These are phyloP conservation scores for Numenius phaeopus DNA, from an alignment of 2,797 vertebrate genomes.

Conservation along the genomic window DNA sequence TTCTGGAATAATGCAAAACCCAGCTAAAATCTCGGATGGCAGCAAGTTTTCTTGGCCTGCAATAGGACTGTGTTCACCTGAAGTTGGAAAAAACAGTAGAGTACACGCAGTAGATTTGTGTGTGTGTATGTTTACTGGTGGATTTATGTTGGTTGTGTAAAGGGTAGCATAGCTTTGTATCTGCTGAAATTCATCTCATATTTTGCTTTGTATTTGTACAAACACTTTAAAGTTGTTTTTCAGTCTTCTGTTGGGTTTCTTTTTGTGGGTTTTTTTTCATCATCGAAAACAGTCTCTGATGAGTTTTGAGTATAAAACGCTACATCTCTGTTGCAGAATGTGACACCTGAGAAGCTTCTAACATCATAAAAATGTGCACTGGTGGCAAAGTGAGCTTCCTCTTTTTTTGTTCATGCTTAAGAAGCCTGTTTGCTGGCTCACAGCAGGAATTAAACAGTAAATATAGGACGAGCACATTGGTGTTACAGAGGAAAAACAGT, in stretches of 20 bases:
- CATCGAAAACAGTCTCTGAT: rapidly evolving
- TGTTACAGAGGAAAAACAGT: background rate
- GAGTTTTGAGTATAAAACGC: background rate
- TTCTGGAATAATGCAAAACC: background rate
- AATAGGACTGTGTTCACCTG: background rate
- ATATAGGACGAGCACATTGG: rapidly evolving
- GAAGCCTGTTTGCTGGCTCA: background rate
- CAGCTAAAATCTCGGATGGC: background rate
- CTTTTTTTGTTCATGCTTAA: background rate
- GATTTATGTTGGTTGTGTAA: background rate
- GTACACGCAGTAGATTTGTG: background rate
- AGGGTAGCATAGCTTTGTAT: rapidly evolving
- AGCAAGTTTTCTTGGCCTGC: background rate
- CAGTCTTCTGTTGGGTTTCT: background rate
- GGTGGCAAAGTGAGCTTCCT: background rate
- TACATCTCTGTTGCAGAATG: background rate
- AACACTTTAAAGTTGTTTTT: background rate
- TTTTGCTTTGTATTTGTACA: background rate
- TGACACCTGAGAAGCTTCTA: background rate
- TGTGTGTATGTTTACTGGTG: background rate
- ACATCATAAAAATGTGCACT: rapidly evolving
- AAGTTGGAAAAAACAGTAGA: background rate
- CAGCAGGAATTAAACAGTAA: background rate
- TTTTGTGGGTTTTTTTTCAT: background rate
- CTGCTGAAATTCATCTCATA: background rate